These are phyloP conservation scores for Nemotelus nigrinus DNA, from an alignment of 2,888 invertebrate species.

Conservation along the genomic window DNA sequence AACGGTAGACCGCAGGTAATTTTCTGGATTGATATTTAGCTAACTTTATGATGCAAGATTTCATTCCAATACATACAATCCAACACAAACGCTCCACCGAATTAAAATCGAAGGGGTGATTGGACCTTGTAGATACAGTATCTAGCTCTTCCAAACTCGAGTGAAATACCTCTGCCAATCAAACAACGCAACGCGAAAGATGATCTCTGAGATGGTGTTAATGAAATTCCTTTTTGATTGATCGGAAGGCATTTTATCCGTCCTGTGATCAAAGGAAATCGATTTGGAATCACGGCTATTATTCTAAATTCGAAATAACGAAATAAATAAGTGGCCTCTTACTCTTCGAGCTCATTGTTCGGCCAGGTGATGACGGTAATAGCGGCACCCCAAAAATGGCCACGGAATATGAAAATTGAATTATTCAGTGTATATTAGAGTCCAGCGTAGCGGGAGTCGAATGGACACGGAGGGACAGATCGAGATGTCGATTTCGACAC, in stretches of 20 bases:
- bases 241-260: slow-evolving; percentile 41
- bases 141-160: too few relatives aligned
- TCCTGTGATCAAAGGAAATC: slow-evolving; percentile 40
- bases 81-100: too few relatives aligned
- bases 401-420: slow-evolving; percentile 26
- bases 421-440: slow-evolving; percentile 14
- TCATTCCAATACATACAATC: too few relatives aligned
- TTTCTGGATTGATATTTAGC: too few relatives aligned
- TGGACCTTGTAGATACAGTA: too few relatives aligned
- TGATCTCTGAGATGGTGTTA: slow-evolving; percentile 39
- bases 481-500: slow-evolving; percentile 56
- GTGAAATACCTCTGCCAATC: not conserved
- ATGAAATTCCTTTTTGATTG: slow-evolving; percentile 41
- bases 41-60: too few relatives aligned
- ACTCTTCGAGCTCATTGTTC: slow-evolving; percentile 27
- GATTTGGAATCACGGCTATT: slow-evolving; percentile 17
- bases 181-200: not conserved
- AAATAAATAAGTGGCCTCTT: slow-evolving; percentile 35
- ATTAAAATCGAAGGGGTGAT: too few relatives aligned
- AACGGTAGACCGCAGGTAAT: not conserved
- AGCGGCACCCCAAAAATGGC: slow-evolving; percentile 29
- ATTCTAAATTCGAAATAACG: slow-evolving; percentile 9
- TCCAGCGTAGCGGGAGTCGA: not conserved
- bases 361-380: slow-evolving; percentile 35
- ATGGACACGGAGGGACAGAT: slow-evolving; percentile 18